These are phyloP conservation scores for Branchinecta lynchi DNA, from an alignment of 1,140 invertebrate species.

Conservation along the genomic window DNA sequence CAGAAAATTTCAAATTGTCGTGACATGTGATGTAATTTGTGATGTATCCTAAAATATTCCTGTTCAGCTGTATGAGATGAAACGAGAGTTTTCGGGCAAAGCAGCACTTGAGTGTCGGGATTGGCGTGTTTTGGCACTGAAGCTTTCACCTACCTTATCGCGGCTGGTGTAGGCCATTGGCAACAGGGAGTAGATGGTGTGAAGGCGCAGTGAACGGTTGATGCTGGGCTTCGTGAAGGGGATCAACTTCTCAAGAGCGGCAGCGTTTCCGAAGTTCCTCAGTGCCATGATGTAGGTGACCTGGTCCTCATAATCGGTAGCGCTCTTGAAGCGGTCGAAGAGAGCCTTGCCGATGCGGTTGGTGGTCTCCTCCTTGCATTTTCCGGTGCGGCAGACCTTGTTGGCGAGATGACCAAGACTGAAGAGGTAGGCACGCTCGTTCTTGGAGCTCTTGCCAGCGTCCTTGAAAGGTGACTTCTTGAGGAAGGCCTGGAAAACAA, in stretches of 20 bases:
- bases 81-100: no score
- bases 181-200: constrained; percentile 15
- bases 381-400: constrained; percentile 15
- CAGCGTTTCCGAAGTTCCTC: constrained; percentile 16
- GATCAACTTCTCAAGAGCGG: constrained; percentile 16
- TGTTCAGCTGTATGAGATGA: no score
- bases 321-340: constrained; percentile 18
- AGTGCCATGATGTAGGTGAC: constrained; percentile 15
- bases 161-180: constrained; percentile 17
- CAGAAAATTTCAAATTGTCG: no score
- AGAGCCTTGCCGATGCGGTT: constrained; percentile 17
- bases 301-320: constrained; percentile 16
- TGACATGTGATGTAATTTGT: no score
- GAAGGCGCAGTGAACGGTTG: constrained; percentile 16
- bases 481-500: no score
- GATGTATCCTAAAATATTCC: no score
- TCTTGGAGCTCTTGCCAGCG: not conserved
- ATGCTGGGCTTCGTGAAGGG: constrained; percentile 18
- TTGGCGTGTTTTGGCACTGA: no score
- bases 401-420: constrained; percentile 18
- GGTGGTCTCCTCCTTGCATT: constrained; percentile 16
- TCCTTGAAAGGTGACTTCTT: not conserved
- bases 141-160: constrained; percentile 3
- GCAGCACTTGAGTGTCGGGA: no score
- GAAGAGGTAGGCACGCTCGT: constrained; percentile 15